Evolutionary conservation across 2,113 vertebrate species (phyloP), one percentile per base, ranked within the genome.

Genomic region (Rhynchomys soricoides): DNA sequence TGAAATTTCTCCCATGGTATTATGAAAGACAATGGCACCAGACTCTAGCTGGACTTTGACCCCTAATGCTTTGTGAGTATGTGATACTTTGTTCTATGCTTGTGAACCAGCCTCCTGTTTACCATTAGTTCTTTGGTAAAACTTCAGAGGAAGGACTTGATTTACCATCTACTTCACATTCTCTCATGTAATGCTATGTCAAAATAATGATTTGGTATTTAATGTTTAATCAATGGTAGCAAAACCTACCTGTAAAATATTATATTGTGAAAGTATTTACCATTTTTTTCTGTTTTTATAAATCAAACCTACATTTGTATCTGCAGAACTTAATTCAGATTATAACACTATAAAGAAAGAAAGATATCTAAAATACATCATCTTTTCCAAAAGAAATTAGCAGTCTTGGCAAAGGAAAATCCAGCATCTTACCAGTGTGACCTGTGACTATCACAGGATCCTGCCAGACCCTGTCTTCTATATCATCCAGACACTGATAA

Each of bases 181-280:
- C 87, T 74, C 31, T 74, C 40, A 22, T n/a, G 83, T 45, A 93
- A 92, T 24, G 55, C 9, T 94, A 40, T 2, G 37, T 37, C 34
- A 81, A 87, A 95, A 78, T 37, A 86, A 64, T 21, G 55, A 85
- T 79, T 59, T 86, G 73, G 52, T 92, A 3, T 79, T 87, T 93
- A 70, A 90, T 64, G 3, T 7, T 92, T 10, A 68, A 37, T 50
- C 50, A 8, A 55, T 71, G 95, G 62, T 48, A 93, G 57, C 17
- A 93, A 97, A 75, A 34, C 3, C 86, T 95, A 75, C 19, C 13
- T 83, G 91, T 87, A 70, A 70, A 85, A 64, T 45, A 43, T 10
- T 62, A 50, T 66, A 45, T 24, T 86, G 45, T 73, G 6, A 70
- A 85, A 87, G 10, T 52, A 86, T 37, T 89, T 78, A 21, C 3